phyloP scores from a whole-genome alignment of 2,797 vertebrate species.

The Poeciliopsis infans region DNA sequence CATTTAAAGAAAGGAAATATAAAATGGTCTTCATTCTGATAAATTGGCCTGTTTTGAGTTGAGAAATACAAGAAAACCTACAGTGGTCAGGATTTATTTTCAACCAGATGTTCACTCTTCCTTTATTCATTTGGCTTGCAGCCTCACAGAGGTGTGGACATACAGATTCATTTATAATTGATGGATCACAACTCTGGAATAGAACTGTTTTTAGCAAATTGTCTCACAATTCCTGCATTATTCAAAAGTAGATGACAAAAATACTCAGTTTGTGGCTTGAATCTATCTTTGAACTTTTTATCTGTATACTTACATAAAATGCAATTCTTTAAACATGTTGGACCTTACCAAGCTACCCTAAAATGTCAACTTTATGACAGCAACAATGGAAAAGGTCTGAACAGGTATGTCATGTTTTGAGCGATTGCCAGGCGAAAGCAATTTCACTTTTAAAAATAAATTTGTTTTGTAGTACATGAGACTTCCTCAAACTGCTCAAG shows the following conservation, averaged over 20 bases:
- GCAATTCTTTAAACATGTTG: not conserved
- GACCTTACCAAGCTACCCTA: not conserved
- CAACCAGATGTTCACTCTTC: not conserved
- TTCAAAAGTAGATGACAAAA: not conserved
- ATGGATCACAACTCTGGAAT: not conserved
- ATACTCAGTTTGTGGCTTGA: not conserved
- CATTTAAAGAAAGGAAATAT: slow-evolving; percentile 2
- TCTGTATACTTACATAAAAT: not conserved
- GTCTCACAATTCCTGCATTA: not conserved
- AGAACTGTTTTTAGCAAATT: not conserved
- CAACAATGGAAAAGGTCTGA: not conserved
- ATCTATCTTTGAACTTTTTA: not conserved
- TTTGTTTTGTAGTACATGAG: not conserved
- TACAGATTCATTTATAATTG: not conserved
- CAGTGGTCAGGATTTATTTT: not conserved
- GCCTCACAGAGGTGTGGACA: not conserved
- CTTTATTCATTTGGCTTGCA: slow-evolving; percentile 9
- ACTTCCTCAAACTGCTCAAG: not conserved
- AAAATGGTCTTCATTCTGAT: not conserved
- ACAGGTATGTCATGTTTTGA: not conserved
- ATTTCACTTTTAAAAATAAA: not conserved
- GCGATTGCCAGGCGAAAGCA: not conserved
- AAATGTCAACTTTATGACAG: not conserved
- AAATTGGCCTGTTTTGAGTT: not conserved
- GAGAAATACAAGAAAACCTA: not conserved